These are phyloP conservation scores for Mesitornis unicolor DNA, from an alignment of 2,113 vertebrate species.

Conservation along the genomic window DNA sequence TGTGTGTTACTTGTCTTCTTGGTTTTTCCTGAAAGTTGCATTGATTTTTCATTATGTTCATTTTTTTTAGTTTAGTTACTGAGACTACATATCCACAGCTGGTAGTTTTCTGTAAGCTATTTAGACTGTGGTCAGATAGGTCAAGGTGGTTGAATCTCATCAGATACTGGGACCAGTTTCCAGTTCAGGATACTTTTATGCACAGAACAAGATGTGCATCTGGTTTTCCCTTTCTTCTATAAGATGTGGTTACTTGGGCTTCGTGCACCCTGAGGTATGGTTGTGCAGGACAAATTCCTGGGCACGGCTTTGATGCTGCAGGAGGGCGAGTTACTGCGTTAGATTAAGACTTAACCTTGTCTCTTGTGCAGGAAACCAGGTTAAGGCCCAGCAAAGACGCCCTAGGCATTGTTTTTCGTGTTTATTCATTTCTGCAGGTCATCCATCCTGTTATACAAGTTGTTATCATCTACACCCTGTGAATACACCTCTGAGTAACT, in stretches of 20 bases:
- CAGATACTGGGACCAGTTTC: not conserved
- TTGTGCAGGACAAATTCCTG: not conserved
- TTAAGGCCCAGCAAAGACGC: not conserved
- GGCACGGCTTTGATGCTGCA: not conserved
- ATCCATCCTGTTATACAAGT: not conserved
- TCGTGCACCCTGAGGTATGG: not conserved
- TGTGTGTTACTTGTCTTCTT: not conserved
- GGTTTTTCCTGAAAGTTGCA: not conserved
- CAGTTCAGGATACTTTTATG: not conserved
- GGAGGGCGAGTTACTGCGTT: not conserved
- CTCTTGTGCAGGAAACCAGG: not conserved
- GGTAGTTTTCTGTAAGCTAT: not conserved
- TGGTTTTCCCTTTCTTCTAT: not conserved
- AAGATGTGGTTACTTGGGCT: not conserved
- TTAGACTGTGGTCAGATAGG: not conserved
- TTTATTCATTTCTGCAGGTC: not conserved
- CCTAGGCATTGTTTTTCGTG: not conserved
- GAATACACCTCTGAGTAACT: not conserved
- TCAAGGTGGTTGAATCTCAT: not conserved
- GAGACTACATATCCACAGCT: not conserved
- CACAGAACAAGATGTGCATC: not conserved
- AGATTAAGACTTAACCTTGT: not conserved
- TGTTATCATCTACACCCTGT: not conserved
- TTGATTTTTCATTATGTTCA: not conserved
- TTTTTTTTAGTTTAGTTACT: not conserved